Percentiles rank a stretch among this genome's conserved stretches.
Evolutionary conservation across 2,113 vertebrate species (phyloP).

Genomic region (Seriola quinqueradiata): DNA sequence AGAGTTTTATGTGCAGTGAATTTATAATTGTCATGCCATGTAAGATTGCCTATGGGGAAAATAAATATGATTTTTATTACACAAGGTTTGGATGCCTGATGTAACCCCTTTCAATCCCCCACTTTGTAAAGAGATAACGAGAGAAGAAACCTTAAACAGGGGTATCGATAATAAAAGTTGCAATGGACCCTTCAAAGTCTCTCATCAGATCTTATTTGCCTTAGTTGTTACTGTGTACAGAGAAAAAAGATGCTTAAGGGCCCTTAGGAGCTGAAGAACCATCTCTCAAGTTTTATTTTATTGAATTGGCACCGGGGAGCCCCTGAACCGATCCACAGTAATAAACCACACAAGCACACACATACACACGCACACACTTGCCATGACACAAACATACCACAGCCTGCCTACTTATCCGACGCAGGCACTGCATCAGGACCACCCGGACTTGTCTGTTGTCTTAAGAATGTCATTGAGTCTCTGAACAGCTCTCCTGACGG

Average conservation of each 20-base stretch:
- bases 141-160: conserved; percentile 21
- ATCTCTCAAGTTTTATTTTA: conserved; percentile 61
- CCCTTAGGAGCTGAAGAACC: conserved; percentile 50
- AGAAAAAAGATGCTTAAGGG: conserved; percentile 48
- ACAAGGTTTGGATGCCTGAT: background rate
- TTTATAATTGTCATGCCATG: background rate
- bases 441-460: conserved; percentile 78
- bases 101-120: background rate
- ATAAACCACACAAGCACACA: conserved; percentile 53
- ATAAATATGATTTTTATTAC: conserved; percentile 1
- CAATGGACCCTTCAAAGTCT: conserved; percentile 18
- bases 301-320: conserved; percentile 65
- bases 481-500: conserved; percentile 74
- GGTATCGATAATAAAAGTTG: conserved; percentile 25
- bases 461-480: conserved; percentile 81
- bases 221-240: conserved; percentile 30
- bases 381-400: conserved; percentile 54
- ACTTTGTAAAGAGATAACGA: conserved; percentile 22
- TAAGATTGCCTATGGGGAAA: background rate
- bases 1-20: background rate
- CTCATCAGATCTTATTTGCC: conserved; percentile 44
- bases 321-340: conserved; percentile 50
- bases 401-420: conserved; percentile 61
- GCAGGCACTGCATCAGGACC: conserved; percentile 65
- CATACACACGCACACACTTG: conserved; percentile 13